These are phyloP conservation scores for Hippocampus mohnikei DNA, from an alignment of 2,113 vertebrate genomes.

Conservation along the genomic window DNA sequence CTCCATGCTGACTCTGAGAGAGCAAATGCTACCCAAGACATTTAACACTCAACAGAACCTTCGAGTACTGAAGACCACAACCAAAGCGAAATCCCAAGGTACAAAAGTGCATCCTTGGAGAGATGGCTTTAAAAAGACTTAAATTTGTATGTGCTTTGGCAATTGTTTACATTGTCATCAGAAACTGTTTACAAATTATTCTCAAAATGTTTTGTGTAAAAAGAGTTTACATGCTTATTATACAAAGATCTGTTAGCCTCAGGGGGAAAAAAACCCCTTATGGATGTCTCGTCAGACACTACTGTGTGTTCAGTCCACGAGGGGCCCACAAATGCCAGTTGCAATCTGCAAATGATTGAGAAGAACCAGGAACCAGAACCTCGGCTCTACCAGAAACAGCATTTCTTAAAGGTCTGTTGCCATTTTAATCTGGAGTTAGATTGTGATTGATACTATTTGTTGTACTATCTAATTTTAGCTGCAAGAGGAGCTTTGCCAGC, in stretches of 20 bases:
- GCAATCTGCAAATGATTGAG: background rate
- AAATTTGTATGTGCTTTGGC: background rate
- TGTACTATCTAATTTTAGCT: constrained; percentile 61
- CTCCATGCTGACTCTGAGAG: constrained; percentile 76
- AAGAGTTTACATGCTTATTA: background rate
- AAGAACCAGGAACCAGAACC: background rate
- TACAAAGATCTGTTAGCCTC: background rate
- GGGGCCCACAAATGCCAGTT: background rate
- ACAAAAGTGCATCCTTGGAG: background rate
- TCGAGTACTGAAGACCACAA: background rate
- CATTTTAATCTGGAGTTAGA: background rate
- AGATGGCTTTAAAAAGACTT: background rate
- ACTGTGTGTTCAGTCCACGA: background rate
- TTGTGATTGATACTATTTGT: background rate
- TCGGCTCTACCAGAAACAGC: constrained; percentile 22
- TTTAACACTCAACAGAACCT: background rate
- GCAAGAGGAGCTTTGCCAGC: constrained; percentile 74
- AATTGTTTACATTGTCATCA: background rate
- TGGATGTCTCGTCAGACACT: constrained; percentile 4
- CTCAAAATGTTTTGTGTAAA: background rate
- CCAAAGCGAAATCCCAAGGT: constrained; percentile 25
- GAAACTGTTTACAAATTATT: background rate
- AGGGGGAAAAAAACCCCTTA: background rate
- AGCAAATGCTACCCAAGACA: constrained; percentile 16
- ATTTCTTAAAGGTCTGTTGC: constrained; percentile 57